Evolutionary conservation across 2,113 vertebrate species (phyloP), one percentile per base, ranked within the genome.

Genomic region (Stomatorhinus ivindoensis): DNA sequence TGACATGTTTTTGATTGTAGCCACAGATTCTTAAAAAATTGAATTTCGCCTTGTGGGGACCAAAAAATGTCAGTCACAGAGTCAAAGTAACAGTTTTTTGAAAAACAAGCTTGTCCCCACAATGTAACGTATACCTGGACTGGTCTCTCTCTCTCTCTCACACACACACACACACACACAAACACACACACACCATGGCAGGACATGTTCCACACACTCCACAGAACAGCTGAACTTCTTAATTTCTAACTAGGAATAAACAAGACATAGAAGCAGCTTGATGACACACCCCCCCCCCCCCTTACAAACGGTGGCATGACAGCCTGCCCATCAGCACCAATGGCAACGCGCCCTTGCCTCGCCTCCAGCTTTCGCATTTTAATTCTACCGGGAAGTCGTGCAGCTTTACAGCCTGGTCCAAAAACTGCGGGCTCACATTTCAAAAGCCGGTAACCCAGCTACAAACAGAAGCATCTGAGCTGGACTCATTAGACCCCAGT

Each of bases 391-490:
- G 87, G 55, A 27, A 51, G 44, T 47, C 7, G 39, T 86, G n/a
- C 19, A 55, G 17, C 51, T 55, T 91, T 27, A 53, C n/a, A 6
- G 61, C 85, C 76, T 9, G 84, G 15, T 21, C 50, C 42, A 51
- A 76, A 4, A 87, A 90, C 1, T 17, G 51, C 61, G 53, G 27
- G 82, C 87, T 89, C 24, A 73, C 11, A 89, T 89, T 89, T 90
- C 61, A 84, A 76, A 88, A 87, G 89, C 53, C 69, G 83, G 90
- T 90, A 46, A 88, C 90, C 35, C 7, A 90, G 90, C 21, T 89
- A 90, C 53, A 90, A 87, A 88, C 17, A 9, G 31, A 42, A 87
- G 39, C 86, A 89, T 89, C 69, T 85, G 6, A 88, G 24, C 51
- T 39, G 51, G 7, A 58, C 69, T 84, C 21, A 31, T 83, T 53